These are phyloP conservation scores for Merops nubicus DNA, from an alignment of 2,113 vertebrate genomes.

Conservation along the genomic window DNA sequence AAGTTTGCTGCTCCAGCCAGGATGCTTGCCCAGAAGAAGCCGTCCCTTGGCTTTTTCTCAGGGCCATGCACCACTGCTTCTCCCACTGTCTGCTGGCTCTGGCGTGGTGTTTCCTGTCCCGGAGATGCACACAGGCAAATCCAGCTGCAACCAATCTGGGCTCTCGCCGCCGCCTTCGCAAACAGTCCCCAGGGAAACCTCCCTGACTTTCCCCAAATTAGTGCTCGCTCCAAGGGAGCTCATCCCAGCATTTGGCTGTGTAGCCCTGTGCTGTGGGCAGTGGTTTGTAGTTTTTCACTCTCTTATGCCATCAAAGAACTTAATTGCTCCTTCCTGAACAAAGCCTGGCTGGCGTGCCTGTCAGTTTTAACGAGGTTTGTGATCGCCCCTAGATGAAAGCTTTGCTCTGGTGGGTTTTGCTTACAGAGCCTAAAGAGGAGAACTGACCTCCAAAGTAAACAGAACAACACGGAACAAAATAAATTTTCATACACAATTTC, in stretches of 20 bases:
- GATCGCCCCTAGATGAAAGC: constrained; percentile 32
- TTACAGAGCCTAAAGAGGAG: constrained; percentile 1
- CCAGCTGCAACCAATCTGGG: constrained; percentile 62
- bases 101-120: constrained; percentile 31
- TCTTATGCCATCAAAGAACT: background rate
- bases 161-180: background rate
- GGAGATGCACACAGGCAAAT: constrained; percentile 52
- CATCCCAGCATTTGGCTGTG: background rate
- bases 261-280: background rate
- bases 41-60: constrained; percentile 63
- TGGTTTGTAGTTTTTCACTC: background rate
- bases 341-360: background rate
- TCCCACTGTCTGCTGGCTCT: constrained; percentile 68
- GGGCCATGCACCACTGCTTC: constrained; percentile 57
- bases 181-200: constrained; percentile 4
- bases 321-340: constrained; percentile 1
- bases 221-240: constrained; percentile 8
- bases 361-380: constrained; percentile 33
- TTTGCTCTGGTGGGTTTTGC: background rate
- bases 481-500: constrained; percentile 32
- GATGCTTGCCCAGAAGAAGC: constrained; percentile 62
- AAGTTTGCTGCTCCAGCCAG: constrained; percentile 55
- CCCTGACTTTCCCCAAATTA: constrained; percentile 33
- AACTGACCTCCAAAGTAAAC: constrained; percentile 35
- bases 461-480: constrained; percentile 5